Evolutionary conservation across 2,113 vertebrate genomes (phyloP).

Genomic region (Amblyornis subalaris): DNA sequence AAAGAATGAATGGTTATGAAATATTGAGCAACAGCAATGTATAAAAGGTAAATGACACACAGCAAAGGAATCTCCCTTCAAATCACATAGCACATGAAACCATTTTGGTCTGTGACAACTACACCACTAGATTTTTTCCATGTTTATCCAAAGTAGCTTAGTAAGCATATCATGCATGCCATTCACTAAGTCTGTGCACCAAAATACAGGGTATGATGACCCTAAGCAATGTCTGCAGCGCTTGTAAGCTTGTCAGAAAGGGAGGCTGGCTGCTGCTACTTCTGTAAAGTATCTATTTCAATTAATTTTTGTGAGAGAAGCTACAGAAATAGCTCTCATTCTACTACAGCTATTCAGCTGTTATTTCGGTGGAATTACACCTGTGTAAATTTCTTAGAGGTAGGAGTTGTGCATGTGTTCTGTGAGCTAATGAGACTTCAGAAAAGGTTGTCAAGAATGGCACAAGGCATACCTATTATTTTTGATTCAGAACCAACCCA

Average conservation of each 20-base stretch:
- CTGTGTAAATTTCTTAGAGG: neutral
- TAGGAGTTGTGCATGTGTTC: neutral
- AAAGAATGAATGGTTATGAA: conserved; percentile 55
- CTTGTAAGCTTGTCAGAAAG: neutral
- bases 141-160: conserved; percentile 67
- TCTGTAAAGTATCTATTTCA: neutral
- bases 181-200: conserved; percentile 47
- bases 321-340: neutral
- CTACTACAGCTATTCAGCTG: neutral
- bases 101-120: conserved; percentile 65
- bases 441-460: conserved; percentile 13
- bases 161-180: conserved; percentile 55
- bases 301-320: conserved; percentile 3
- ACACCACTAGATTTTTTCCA: conserved; percentile 68
- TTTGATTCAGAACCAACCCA: neutral
- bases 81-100: conserved; percentile 58
- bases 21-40: conserved; percentile 37
- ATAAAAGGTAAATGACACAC: conserved; percentile 72
- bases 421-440: conserved; percentile 16
- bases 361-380: neutral
- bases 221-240: neutral
- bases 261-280: neutral
- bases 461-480: neutral
- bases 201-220: conserved; percentile 50
- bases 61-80: conserved; percentile 71